A percentile compares a stretch with the other conserved stretches of the same genome.
phyloP scores from a whole-genome alignment of 2,888 invertebrate genomes.

The Acanthosepion pharaonis region DNA sequence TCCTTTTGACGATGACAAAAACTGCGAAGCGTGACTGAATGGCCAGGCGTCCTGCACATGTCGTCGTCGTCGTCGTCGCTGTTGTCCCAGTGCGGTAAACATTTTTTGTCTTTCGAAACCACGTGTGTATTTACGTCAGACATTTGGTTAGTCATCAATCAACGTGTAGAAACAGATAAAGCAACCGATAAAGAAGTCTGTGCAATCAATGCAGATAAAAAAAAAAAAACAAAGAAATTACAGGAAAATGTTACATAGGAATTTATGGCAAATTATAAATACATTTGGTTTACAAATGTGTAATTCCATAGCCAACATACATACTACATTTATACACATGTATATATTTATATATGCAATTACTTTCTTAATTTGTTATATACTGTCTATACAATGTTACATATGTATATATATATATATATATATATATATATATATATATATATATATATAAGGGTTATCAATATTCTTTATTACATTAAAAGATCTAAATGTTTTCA shows the following conservation, averaged over 20 bases:
- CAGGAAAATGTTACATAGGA: too few species aligned
- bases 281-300: not conserved
- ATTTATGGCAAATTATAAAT: not conserved
- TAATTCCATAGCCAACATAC: too few species aligned
- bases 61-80: not conserved
- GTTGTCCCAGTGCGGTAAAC: not conserved
- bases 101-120: not conserved
- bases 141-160: not conserved
- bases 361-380: too few species aligned
- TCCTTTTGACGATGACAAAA: not conserved
- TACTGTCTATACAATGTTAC: too few species aligned
- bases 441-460: too few species aligned
- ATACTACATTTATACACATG: not conserved
- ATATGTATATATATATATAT: not conserved
- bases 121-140: conserved; percentile 20
- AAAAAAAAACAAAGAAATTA: too few species aligned
- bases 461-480: too few species aligned
- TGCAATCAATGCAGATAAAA: not conserved
- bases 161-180: not conserved
- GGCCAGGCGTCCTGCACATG: not conserved
- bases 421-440: not conserved
- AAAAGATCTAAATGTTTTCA: too few species aligned
- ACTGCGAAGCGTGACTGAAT: not conserved
- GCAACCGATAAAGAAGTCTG: not conserved
- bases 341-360: too few species aligned